A percentile compares a stretch with the other conserved stretches of the same genome.
Evolutionary conservation across 2,888 invertebrate species (phyloP).

Genomic region (Oasisia sp.): DNA sequence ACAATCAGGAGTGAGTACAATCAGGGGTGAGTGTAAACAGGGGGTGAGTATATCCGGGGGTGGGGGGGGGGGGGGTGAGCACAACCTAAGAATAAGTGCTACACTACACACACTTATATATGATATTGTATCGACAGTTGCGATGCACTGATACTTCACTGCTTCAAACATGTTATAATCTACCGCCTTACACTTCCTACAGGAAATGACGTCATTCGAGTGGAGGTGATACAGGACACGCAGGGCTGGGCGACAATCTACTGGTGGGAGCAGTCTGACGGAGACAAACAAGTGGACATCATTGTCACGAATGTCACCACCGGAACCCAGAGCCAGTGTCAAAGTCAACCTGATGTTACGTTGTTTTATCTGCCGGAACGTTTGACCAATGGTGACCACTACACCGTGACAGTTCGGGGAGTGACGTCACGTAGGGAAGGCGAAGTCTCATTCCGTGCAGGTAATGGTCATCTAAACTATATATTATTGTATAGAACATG

Average conservation of each 20-base stretch:
- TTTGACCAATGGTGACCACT: neutral
- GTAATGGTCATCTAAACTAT: neutral
- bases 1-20: no score
- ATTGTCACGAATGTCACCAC: neutral
- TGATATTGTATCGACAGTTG: no score
- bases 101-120: no score
- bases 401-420: neutral
- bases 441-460: neutral
- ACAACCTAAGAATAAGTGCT: no score
- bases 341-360: neutral
- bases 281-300: neutral
- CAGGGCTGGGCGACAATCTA: neutral
- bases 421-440: neutral
- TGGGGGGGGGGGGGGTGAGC: no score
- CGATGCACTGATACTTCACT: no score
- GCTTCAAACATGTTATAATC: neutral
- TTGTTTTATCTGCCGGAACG: neutral
- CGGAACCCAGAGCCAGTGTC: neutral
- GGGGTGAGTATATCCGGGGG: no score
- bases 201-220: neutral
- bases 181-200: neutral
- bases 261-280: neutral
- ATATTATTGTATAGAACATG: no score
- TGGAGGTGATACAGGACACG: neutral
- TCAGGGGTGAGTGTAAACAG: no score